These are phyloP conservation scores for Drosophila eugracilis DNA, from an alignment of 1,140 invertebrate genomes.

Conservation along the genomic window DNA sequence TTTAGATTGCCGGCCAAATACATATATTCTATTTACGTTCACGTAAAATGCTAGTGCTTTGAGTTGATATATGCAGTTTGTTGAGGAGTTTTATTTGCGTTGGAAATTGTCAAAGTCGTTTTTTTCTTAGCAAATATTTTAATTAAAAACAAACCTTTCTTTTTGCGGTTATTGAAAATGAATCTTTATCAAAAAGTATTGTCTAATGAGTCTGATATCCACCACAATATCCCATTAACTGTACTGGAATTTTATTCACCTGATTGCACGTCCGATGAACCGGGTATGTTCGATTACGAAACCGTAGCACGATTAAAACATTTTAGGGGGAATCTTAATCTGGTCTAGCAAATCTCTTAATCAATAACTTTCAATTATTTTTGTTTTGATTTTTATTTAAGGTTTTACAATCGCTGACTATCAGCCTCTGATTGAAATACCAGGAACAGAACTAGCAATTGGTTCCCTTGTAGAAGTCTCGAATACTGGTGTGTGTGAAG, in stretches of 20 bases:
- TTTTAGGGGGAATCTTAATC: neutral
- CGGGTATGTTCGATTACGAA: slow-evolving; percentile 33
- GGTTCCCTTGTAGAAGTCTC: slow-evolving; percentile 91
- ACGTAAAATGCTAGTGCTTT: slow-evolving; percentile 19
- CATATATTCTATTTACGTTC: slow-evolving; percentile 40
- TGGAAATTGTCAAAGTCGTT: neutral
- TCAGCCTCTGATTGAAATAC: slow-evolving; percentile 62
- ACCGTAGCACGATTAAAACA: neutral
- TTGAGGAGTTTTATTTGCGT: slow-evolving; percentile 21
- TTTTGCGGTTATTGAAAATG: slow-evolving; percentile 28
- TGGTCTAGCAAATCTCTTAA: too few species aligned
- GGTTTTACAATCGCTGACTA: slow-evolving; percentile 34
- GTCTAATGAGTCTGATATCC: slow-evolving; percentile 36
- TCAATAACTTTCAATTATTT: neutral
- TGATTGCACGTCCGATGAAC: slow-evolving; percentile 6
- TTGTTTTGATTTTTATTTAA: slow-evolving; percentile 21
- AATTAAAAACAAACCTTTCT: too few species aligned
- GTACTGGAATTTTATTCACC: slow-evolving; percentile 73
- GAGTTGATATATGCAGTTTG: slow-evolving; percentile 15
- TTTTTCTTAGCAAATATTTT: neutral
- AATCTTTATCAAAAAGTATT: slow-evolving; percentile 17
- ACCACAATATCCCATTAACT: slow-evolving; percentile 75
- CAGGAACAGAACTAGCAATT: slow-evolving; percentile 87
- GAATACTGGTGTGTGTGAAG: slow-evolving; percentile 68
- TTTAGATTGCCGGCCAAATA: slow-evolving; percentile 25